Base-by-base conservation (phyloP, 2,797 vertebrate genomes). In the Lateolabrax maculatus region DNA sequence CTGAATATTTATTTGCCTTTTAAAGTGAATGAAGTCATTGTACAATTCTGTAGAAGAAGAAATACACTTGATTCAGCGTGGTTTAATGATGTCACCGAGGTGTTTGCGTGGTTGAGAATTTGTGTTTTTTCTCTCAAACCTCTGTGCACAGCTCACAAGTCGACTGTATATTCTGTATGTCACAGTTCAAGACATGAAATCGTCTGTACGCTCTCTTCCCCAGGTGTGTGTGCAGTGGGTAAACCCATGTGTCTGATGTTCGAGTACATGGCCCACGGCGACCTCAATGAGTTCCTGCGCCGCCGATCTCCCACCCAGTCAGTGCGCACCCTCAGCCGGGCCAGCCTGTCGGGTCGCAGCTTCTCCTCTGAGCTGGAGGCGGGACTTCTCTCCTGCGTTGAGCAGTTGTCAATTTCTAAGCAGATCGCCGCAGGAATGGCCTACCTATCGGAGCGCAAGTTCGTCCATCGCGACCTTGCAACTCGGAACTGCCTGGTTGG, bases 171-270 rank as follows among this genome's bases (percentile, higher is more conserved):
- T 13, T 51, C 44, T 60, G 19, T n/a, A 31, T 19, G 27, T 41
- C 4, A n/a, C 0, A 55, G 7, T 27, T 25, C 10, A 52, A 51
- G 1, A 62, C n/a, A 29, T 25, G 1, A 58, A n/a, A 41, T 37
- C 1, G 0, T 41, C 15, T 79, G 27, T 84, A 1, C 82, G 48
- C 49, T 48, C 19, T 68, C 9, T 69, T 41, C 25, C 25, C 9
- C 87, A 99, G 98, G 98, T 0, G 98, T 99, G 64, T 99, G 98
- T n/a, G 98, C 98, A 0, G 96, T 99, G 5, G 98, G 98, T 21
- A 99, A 99, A 86, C 98, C 98, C 0, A 98, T 99, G 98, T 99
- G 98, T 77, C 94, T 99, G 74, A 96, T 99, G 86, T 99, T 99
- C 0, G 98, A 99, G 91, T 99, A 99, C 92, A 99, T 99, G 98